These are phyloP conservation scores for Penelope pileata DNA, from an alignment of 2,113 vertebrate species.

Conservation along the genomic window DNA sequence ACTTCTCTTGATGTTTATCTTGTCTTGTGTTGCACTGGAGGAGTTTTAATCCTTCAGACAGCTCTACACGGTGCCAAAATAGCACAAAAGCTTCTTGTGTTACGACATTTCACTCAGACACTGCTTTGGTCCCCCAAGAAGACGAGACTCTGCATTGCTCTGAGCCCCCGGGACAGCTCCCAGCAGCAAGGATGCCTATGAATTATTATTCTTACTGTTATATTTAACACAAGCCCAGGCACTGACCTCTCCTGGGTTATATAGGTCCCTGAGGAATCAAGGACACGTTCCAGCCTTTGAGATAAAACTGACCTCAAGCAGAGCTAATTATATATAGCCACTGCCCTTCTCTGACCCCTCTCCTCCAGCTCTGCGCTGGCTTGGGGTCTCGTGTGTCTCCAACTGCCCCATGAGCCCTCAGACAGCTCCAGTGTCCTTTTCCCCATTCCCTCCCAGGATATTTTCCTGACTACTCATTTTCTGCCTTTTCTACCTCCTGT, in stretches of 20 bases:
- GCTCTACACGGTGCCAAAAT: background rate
- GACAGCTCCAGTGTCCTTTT: background rate
- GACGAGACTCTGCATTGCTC: background rate
- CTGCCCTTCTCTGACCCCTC: background rate
- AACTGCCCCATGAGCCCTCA: background rate
- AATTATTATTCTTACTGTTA: background rate
- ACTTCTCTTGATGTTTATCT: background rate
- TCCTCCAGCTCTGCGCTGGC: background rate
- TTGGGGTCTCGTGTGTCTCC: background rate
- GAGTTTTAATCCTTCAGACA: background rate
- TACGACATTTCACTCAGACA: rapidly evolving
- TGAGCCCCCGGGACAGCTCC: background rate
- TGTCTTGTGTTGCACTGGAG: background rate
- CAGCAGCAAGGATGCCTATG: background rate
- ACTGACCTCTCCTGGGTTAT: background rate
- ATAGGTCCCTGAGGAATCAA: background rate
- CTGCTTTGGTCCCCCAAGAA: background rate
- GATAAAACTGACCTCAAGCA: background rate
- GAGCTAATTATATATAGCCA: background rate
- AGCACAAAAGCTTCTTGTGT: background rate
- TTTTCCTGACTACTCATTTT: background rate
- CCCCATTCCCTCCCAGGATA: background rate
- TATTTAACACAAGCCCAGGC: background rate
- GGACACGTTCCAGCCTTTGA: background rate
- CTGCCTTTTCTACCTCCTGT: background rate